Evolutionary conservation across 2,888 invertebrate species (phyloP), one percentile per base, ranked within the genome.

Genomic region (Melanchra persicariae): DNA sequence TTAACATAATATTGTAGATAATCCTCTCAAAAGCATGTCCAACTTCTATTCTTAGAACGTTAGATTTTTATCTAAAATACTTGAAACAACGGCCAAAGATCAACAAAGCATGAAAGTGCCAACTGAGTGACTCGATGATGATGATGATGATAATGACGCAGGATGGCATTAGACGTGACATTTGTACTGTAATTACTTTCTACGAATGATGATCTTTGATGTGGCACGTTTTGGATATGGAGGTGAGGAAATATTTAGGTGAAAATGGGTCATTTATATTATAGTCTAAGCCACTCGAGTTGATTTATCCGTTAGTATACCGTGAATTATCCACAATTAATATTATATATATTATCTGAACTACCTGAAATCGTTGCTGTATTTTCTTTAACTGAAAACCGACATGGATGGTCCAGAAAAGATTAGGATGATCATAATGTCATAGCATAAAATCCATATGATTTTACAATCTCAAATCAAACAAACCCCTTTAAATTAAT

Each of bases 101-200:
- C 74, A 85, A 73, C 85, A 78, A 79, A 60, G 72, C 85, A 79
- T 85, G 65, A 79, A 85, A 81, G 78, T 82, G 84, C 58, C 75
- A 84, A 79, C 65, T 64, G 80, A 78, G 73, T 73, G 62, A 74
- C 55, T 74, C 65, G 54, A 61, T 74, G 72, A 84, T 83, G 72
- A 78, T 83, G 74, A 82, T 64, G 76, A 79, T 83, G 66, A 68
- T 82, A 70, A 83, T 79, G 71, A 79, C 64, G 51, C 65, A 64
- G 40, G 70, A 74, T 70, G 68, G 49, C 61, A 73, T 74, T 81
- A 77, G 64, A 60, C 43, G 49, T 70, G 74, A 64, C 76, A 70
- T 67, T 81, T 60, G 72, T 72, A 64, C 73, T 51, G 60, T 66
- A 65, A 79, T 72, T 80, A 74, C 74, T 74, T 81, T 77, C 74